These are phyloP conservation scores for Peribatodes rhomboidaria DNA, from an alignment of 2,888 invertebrate genomes.

Conservation along the genomic window DNA sequence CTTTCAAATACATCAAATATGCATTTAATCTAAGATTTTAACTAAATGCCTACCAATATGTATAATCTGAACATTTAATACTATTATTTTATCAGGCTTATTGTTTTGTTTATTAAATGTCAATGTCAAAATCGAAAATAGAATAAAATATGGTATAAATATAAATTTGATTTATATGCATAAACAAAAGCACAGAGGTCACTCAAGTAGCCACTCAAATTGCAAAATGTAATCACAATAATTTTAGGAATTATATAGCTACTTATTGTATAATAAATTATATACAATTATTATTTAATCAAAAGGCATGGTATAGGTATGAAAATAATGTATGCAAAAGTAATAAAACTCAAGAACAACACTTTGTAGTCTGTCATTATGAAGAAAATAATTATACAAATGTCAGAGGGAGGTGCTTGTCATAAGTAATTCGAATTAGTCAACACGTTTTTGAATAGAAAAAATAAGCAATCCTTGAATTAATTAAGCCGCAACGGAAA, in stretches of 20 bases:
- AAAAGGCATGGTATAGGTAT: not conserved
- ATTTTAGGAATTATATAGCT: not conserved
- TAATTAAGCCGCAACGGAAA: conserved; percentile 9
- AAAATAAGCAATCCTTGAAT: conserved; percentile 17
- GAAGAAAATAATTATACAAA: conserved; percentile 4
- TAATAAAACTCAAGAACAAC: conserved; percentile 44
- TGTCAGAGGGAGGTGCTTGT: conserved; percentile 1
- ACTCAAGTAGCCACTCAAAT: no score
- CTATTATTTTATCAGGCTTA: no score
- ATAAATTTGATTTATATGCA: no score
- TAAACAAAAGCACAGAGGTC: not conserved
- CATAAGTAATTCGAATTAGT: not conserved
- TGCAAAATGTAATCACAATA: not conserved
- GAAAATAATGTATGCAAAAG: conserved; percentile 29
- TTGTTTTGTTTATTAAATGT: no score
- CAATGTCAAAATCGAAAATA: no score
- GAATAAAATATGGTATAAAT: no score
- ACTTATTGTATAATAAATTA: conserved; percentile 5
- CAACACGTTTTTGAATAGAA: not conserved
- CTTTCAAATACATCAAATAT: no score
- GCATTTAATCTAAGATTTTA: no score
- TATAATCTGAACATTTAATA: no score
- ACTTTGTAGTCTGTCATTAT: conserved; percentile 14
- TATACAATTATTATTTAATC: conserved; percentile 1
- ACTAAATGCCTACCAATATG: no score